Percentiles rank a stretch among this genome's conserved stretches.
Conservation (phyloP, 2,888 invertebrate genomes). For the Phlogophora meticulosa region DNA sequence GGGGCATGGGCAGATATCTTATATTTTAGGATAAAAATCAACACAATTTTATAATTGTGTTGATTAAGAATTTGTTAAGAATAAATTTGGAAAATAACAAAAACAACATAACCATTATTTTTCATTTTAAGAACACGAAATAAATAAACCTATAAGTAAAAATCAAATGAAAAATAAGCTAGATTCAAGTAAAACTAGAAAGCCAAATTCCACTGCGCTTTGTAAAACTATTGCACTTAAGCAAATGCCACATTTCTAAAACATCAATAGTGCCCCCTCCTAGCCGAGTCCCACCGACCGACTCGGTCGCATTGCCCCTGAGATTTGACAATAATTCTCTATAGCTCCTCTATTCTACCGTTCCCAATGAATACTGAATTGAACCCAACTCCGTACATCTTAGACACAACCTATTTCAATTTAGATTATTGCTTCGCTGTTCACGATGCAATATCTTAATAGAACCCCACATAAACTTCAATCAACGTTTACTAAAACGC, state of each 20-base stretch:
- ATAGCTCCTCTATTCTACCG: constrained; percentile 84
- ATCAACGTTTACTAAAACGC: constrained; percentile 54
- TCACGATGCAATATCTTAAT: constrained; percentile 78
- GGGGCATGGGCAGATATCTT: too few relatives aligned
- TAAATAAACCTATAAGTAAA: too few relatives aligned
- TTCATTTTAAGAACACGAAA: too few relatives aligned
- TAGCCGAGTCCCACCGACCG: constrained; percentile 68
- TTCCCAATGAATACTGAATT: constrained; percentile 87
- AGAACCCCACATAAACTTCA: constrained; percentile 62
- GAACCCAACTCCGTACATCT: constrained; percentile 77
- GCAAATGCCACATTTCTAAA: constrained; percentile 56
- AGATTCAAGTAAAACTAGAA: not conserved
- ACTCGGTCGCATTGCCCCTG: constrained; percentile 79
- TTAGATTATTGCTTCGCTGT: constrained; percentile 84
- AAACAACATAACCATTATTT: too few relatives aligned
- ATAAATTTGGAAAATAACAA: too few relatives aligned
- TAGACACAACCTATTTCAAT: constrained; percentile 86
- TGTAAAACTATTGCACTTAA: constrained; percentile 50
- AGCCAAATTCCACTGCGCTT: constrained; percentile 18
- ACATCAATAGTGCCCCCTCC: constrained; percentile 68
- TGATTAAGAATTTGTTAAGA: too few relatives aligned
- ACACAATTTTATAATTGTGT: too few relatives aligned
- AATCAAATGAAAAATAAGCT: not conserved
- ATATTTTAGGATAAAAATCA: too few relatives aligned
- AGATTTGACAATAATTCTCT: constrained; percentile 89